phyloP scores from a whole-genome alignment of 2,113 vertebrate species.

The Progne subis region DNA sequence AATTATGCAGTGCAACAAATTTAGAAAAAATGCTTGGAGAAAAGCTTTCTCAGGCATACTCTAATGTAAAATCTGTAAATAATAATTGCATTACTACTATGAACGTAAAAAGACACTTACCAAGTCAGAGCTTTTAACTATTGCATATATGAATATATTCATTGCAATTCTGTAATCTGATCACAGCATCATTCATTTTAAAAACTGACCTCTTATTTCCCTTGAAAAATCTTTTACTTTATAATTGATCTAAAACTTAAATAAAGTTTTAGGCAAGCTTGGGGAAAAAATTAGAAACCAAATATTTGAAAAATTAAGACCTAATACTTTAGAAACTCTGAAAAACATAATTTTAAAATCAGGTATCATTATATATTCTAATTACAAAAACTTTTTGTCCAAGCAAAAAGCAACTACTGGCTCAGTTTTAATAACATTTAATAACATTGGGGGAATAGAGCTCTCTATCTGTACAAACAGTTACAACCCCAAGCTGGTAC shows the following conservation, averaged over 20 bases:
- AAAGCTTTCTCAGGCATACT: not conserved
- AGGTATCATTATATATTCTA: not conserved
- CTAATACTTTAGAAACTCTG: not conserved
- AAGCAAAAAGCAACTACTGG: not conserved
- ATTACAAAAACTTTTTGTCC: not conserved
- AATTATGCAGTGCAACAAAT: not conserved
- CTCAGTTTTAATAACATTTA: not conserved
- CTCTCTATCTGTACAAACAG: not conserved
- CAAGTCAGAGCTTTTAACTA: not conserved
- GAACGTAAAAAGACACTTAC: not conserved
- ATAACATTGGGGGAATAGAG: not conserved
- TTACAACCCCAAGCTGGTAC: not conserved
- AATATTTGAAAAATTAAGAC: not conserved
- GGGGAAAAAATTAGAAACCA: not conserved
- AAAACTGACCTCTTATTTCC: not conserved
- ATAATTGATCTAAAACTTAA: constrained; percentile 4
- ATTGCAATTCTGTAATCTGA: not conserved
- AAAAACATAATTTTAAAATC: not conserved
- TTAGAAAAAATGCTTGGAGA: not conserved
- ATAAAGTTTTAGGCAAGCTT: not conserved
- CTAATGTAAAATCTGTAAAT: not conserved
- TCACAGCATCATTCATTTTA: not conserved
- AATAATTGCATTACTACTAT: not conserved
- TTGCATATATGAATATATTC: not conserved
- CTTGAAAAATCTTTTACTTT: not conserved